Evolutionary conservation across 2,113 vertebrate species (phyloP), one percentile per base, ranked within the genome.

Genomic region (Platichthys stellatus): DNA sequence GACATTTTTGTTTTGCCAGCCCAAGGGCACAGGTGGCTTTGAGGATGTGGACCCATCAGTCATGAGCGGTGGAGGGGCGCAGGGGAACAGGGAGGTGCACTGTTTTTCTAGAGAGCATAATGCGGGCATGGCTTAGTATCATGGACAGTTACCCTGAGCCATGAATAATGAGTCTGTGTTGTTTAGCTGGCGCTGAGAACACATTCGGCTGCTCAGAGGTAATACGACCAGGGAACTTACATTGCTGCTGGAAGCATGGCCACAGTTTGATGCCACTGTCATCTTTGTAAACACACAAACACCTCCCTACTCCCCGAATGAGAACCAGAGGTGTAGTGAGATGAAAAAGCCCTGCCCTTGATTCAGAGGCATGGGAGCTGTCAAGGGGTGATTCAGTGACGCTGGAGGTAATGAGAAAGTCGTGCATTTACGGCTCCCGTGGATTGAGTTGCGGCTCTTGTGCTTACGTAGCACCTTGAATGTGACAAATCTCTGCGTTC

Each of bases 21-120:
- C 74, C 78, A 85, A 89, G 89, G 89, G 80, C 89, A 90, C 72
- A 85, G 82, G 73, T 87, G 84, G 84, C 80, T 81, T 87, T 82
- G 79, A 24, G 68, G 69, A 57, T 67, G 80, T 73, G 72, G 74
- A 83, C 47, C 79, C 71, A 88, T 90, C 81, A 79, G 60, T 91
- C 89, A 88, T 72, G 65, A 65, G 51, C 63, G 73, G 54, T 9
- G 23, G 78, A 78, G 53, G 47, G 72, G 60, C 69, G 70, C 15
- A 11, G 20, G 11, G 11, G 56, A 59, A 82, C 58, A 4, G 67
- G 45, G 80, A 58, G 49, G 53, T 3, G 6, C 43, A 21, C 58
- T 63, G 73, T 73, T 69, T 82, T 83, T 76, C 75, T 60, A 18
- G 53, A n/a, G 59, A 80, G 73, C 49, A 78, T 63, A 64, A 63